A percentile compares a stretch with the other conserved stretches of the same genome.
These are phyloP conservation scores for Athrips mouffetella DNA, from an alignment of 2,888 invertebrate genomes.

Conservation along the genomic window DNA sequence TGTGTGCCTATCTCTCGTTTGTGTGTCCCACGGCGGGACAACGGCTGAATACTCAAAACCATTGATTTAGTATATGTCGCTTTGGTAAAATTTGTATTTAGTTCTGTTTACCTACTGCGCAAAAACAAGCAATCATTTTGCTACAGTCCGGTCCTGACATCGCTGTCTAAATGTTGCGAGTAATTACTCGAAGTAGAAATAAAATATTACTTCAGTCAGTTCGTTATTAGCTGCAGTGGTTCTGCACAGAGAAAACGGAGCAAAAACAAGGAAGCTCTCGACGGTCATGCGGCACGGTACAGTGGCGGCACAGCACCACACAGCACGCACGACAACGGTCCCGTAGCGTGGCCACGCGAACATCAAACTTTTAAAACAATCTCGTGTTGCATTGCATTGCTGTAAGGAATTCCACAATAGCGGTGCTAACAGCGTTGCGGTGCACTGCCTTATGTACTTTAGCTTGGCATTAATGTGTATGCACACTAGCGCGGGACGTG, in stretches of 20 bases:
- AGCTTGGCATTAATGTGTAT: constrained; percentile 46
- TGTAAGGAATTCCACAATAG: constrained; percentile 59
- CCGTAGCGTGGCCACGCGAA: constrained; percentile 13
- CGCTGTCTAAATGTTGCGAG: not conserved
- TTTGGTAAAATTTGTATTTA: not conserved
- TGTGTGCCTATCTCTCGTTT: constrained; percentile 31
- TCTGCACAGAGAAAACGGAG: not conserved
- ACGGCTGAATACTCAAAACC: constrained; percentile 15
- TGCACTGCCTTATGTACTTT: constrained; percentile 57
- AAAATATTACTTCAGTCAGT: not conserved
- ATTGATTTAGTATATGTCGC: constrained; percentile 3
- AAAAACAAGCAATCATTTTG: no score
- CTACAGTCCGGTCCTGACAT: not conserved
- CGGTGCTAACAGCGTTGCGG: constrained; percentile 44
- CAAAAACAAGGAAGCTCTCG: constrained; percentile 8
- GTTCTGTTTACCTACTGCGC: not conserved
- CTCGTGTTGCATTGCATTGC: constrained; percentile 51
- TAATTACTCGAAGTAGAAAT: not conserved
- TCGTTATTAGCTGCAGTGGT: constrained; percentile 1
- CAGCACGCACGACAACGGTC: constrained; percentile 12
- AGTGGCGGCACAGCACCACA: not conserved
- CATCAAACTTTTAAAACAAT: constrained; percentile 32
- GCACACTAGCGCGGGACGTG: constrained; percentile 44
- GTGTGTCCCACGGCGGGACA: constrained; percentile 10
- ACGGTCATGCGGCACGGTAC: not conserved